A percentile compares a stretch with the other conserved stretches of the same genome.
Evolutionary conservation across 2,797 vertebrate genomes (phyloP).

Genomic region (Morus bassanus): DNA sequence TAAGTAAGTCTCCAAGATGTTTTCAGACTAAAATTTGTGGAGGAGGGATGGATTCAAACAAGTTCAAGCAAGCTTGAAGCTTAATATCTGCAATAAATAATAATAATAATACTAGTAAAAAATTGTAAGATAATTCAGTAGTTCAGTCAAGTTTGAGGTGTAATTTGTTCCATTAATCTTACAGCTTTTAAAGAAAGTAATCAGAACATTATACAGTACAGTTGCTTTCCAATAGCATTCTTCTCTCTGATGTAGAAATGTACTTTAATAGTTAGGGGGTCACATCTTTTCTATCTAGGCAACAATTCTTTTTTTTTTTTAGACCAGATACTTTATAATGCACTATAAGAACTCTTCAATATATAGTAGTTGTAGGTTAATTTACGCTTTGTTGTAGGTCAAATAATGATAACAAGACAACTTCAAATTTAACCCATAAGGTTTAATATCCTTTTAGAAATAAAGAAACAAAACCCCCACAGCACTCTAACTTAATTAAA

Average conservation of each 20-base stretch:
- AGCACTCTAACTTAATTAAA: slow-evolving; percentile 21
- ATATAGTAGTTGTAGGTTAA: neutral
- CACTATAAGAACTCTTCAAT: neutral
- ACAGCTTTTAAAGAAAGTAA: neutral
- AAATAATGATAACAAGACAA: neutral
- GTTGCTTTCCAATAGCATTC: neutral
- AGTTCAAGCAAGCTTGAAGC: neutral
- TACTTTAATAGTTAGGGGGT: neutral
- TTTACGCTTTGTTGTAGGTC: neutral
- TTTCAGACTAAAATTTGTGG: neutral
- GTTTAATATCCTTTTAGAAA: slow-evolving; percentile 21
- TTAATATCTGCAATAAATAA: neutral
- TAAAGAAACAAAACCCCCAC: neutral
- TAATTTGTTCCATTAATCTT: neutral
- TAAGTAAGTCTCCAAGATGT: neutral
- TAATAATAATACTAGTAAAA: neutral
- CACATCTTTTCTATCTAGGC: neutral
- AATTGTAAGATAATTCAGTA: neutral
- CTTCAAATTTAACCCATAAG: neutral
- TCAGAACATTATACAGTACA: neutral
- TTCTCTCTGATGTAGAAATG: neutral
- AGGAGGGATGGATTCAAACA: neutral
- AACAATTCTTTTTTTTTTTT: neutral
- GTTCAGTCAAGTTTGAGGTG: neutral
- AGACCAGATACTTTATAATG: fast-evolving